Evolutionary conservation across 2,797 vertebrate genomes (phyloP).

Genomic region (Clamator glandarius): DNA sequence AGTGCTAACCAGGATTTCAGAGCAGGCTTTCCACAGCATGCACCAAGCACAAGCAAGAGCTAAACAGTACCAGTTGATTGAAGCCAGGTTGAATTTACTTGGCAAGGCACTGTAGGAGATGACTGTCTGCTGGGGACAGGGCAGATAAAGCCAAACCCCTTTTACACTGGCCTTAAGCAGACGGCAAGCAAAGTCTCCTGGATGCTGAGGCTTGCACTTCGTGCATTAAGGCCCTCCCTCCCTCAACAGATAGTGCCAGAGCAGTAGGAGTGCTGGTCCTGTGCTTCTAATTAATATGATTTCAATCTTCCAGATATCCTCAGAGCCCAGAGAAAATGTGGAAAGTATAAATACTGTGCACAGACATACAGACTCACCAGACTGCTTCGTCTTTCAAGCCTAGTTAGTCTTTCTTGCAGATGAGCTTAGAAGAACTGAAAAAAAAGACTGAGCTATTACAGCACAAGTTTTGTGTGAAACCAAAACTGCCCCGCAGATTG

Average conservation of each 20-base stretch:
- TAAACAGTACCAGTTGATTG: not conserved
- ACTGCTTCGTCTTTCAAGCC: slow-evolving; percentile 12
- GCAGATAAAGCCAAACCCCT: slow-evolving; percentile 3
- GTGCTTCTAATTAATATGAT: slow-evolving; percentile 53
- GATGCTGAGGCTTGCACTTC: not conserved
- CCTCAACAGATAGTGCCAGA: not conserved
- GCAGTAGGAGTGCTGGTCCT: slow-evolving; percentile 13
- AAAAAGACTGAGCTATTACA: slow-evolving; percentile 32
- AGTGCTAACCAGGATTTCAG: not conserved
- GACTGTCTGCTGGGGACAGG: not conserved
- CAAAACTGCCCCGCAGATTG: slow-evolving; percentile 52
- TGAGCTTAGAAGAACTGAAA: slow-evolving; percentile 7
- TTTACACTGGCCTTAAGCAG: not conserved
- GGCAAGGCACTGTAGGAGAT: not conserved
- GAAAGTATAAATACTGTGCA: slow-evolving; percentile 60
- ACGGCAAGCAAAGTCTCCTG: not conserved
- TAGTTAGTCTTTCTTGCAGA: slow-evolving; percentile 55
- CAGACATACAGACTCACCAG: slow-evolving; percentile 31
- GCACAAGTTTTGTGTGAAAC: slow-evolving; percentile 46
- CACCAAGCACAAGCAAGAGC: not conserved
- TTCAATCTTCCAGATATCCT: slow-evolving; percentile 17
- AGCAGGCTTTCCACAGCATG: not conserved
- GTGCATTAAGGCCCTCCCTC: not conserved
- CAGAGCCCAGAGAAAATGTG: slow-evolving; percentile 41
- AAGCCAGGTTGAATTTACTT: not conserved